Conservation (phyloP, 2,888 invertebrate species). For the Hyppa rectilinea region DNA sequence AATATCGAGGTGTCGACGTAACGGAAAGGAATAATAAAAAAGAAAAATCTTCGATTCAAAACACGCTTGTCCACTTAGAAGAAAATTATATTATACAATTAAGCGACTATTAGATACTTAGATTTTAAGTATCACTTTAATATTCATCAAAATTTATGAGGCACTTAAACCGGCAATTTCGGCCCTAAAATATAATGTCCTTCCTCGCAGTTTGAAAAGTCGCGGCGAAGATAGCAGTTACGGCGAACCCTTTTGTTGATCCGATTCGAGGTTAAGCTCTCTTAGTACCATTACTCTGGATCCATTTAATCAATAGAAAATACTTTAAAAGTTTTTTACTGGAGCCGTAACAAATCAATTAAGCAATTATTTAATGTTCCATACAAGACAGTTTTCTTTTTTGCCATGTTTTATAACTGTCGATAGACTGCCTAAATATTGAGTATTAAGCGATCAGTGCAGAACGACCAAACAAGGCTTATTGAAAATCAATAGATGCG, state of each 20-base stretch:
- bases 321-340: constrained; percentile 27
- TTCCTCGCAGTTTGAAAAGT: constrained; percentile 56
- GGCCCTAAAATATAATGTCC: constrained; percentile 55
- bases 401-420: not conserved
- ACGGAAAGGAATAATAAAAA: constrained; percentile 18
- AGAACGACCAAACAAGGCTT: constrained; percentile 51
- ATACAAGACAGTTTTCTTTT: constrained; percentile 2
- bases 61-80: constrained; percentile 23
- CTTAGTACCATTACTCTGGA: constrained; percentile 17
- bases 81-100: constrained; percentile 50
- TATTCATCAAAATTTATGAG: constrained; percentile 59
- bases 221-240: constrained; percentile 45
- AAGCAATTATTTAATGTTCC: constrained; percentile 15
- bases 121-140: constrained; percentile 58
- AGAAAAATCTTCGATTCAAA: constrained; percentile 21
- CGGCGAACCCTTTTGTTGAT: constrained; percentile 36
- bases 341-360: constrained; percentile 9
- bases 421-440: not conserved
- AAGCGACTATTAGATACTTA: constrained; percentile 47
- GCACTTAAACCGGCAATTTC: constrained; percentile 48
- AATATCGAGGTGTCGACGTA: constrained; percentile 56
- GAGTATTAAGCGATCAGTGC: constrained; percentile 32
- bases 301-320: constrained; percentile 32
- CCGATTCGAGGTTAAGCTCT: constrained; percentile 30
- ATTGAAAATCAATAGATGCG: constrained; percentile 66